Percentiles rank a stretch among this genome's conserved stretches.
Evolutionary conservation across 37 sponge, comb jelly and placozoan species (phyloP).

Genomic region (Ianthella basta): DNA sequence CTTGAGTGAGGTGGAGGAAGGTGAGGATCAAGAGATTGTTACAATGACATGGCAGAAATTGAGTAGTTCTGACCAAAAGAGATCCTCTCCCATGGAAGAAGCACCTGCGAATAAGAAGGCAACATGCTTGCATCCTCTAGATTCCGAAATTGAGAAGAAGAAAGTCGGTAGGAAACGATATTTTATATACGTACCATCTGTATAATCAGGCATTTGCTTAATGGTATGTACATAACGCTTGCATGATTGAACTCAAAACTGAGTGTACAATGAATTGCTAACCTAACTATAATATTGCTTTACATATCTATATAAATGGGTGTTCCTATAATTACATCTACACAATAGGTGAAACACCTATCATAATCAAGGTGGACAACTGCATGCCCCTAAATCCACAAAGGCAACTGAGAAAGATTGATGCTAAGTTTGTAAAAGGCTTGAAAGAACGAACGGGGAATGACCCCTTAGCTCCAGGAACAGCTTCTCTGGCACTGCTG

Average conservation of each 20-base stretch:
- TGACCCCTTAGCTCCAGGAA: constrained; percentile 27
- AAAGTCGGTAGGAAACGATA: constrained; percentile 13
- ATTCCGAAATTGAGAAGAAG: constrained; percentile 2
- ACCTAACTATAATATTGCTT: too few relatives aligned
- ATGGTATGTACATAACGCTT: too few relatives aligned
- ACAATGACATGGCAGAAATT: too few relatives aligned
- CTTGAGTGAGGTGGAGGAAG: too few relatives aligned
- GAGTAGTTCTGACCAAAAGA: not conserved
- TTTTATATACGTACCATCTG: too few relatives aligned
- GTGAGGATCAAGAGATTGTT: too few relatives aligned
- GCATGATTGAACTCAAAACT: too few relatives aligned
- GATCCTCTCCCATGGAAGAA: not conserved
- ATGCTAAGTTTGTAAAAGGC: not conserved
- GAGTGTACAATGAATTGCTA: too few relatives aligned
- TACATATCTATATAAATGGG: too few relatives aligned
- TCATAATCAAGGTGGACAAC: not conserved
- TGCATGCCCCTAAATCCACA: constrained; percentile 11
- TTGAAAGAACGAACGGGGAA: not conserved
- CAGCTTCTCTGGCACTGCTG: constrained; percentile 3
- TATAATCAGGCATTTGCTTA: too few relatives aligned
- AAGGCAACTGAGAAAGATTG: constrained; percentile 36
- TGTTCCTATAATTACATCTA: too few relatives aligned
- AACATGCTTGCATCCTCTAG: not conserved
- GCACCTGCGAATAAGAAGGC: not conserved
- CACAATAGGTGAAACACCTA: constrained; percentile 5